Evolutionary conservation across 37 sponge, comb jelly and placozoan species (phyloP), one percentile per base, ranked within the genome.

Genomic region (Axinella damicornis): DNA sequence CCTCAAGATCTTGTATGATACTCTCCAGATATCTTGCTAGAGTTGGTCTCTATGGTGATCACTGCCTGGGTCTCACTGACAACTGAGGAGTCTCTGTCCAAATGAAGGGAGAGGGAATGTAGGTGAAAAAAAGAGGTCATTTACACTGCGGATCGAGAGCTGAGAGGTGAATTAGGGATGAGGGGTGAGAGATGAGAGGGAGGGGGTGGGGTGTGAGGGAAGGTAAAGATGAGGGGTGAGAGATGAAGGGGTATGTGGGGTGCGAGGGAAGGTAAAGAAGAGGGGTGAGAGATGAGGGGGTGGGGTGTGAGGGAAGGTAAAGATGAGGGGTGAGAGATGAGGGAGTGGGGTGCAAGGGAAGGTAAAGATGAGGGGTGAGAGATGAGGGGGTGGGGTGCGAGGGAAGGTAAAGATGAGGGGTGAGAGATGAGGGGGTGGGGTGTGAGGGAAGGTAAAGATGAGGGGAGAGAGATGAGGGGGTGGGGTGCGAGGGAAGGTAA

Each of bases 1-100:
- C 53, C 80, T n/a, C n/a, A n/a, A n/a, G n/a, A n/a, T 84, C 14
- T 89, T 89, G 30, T 71, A 68, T 22, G 70, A 66, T 35, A 88
- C 81, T 0, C 88, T 67, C 93, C 93, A 93, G 35, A 64, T 39
- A 73, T 92, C 92, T n/a, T 73, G 68, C 57, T 84, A 59, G 82
- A 40, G 53, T 37, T 78, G 52, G 31, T 34, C 69, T 88, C 88
- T 56, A 77, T 37, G 35, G 34, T 68, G 25, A 56, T 57, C 37
- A 88, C 41, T 0, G 22, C 75, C 68, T 87, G 74, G 32, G 57
- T 65, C 83, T 88, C 83, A 13, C 58, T 65, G 24, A 56, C 88
- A 75, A 61, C 69, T 21, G 60, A 38, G 52, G 74, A 65, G 27
- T 57, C 74, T 32, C 35, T 76, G 25, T 88, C 70, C 36, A 88